Percentiles rank a stretch among this genome's conserved stretches.
Conservation (phyloP, 1,140 invertebrate species). For the Parapsyche elsis region DNA sequence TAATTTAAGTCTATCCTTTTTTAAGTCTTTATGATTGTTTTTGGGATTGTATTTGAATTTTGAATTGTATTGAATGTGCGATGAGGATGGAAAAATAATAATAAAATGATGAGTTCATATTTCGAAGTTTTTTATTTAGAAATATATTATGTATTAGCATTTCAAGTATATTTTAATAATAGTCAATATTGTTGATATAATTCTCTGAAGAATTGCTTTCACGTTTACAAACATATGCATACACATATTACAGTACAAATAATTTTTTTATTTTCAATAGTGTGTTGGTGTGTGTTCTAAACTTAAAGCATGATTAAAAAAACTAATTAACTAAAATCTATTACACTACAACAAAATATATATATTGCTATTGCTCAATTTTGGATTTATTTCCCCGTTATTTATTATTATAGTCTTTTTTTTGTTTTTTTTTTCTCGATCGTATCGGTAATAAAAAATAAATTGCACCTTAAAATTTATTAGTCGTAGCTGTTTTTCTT, state of each 20-base stretch:
- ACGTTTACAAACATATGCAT: slow-evolving; percentile 5
- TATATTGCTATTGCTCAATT: slow-evolving; percentile 53
- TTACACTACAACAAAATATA: slow-evolving; percentile 45
- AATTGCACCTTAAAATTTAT: slow-evolving; percentile 47
- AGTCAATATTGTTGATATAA: slow-evolving; percentile 42
- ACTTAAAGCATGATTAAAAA: slow-evolving; percentile 37
- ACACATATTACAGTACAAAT: slow-evolving; percentile 6
- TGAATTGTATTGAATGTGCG: too few species aligned
- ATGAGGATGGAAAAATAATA: background rate
- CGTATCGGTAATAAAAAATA: slow-evolving; percentile 37
- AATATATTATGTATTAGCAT: slow-evolving; percentile 44
- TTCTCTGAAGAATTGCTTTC: slow-evolving; percentile 30
- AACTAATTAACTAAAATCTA: slow-evolving; percentile 47
- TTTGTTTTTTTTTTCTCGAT: background rate
- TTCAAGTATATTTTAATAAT: slow-evolving; percentile 37
- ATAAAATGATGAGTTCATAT: background rate
- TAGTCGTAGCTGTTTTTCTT: slow-evolving; percentile 20
- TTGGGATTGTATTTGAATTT: too few species aligned
- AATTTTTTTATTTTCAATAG: background rate
- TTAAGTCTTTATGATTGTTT: too few species aligned
- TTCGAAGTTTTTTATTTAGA: slow-evolving; percentile 44
- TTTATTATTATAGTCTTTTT: slow-evolving; percentile 27
- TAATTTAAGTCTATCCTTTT: too few species aligned
- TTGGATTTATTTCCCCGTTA: slow-evolving; percentile 41
- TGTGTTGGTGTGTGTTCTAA: slow-evolving; percentile 10